A percentile compares a stretch with the other conserved stretches of the same genome.
These are phyloP conservation scores for Phrixothrix hirtus DNA, from an alignment of 2,888 invertebrate genomes.

Conservation along the genomic window DNA sequence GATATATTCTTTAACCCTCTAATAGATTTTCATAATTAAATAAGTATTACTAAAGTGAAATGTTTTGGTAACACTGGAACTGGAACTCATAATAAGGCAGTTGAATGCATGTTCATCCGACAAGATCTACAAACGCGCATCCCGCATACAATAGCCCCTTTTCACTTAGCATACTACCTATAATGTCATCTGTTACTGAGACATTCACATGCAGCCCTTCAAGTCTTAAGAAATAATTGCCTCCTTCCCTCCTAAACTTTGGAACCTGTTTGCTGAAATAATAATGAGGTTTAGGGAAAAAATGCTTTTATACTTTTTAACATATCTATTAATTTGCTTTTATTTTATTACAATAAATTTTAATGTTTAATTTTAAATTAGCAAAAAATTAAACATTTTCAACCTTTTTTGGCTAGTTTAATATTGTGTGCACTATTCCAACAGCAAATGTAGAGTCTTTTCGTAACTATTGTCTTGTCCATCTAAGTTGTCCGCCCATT, in stretches of 20 bases:
- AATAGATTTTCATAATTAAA: too few relatives aligned
- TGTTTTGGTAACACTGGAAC: slow-evolving; percentile 19
- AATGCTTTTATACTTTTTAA: slow-evolving; percentile 25
- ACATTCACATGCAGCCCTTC: slow-evolving; percentile 33
- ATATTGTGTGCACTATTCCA: slow-evolving; percentile 21
- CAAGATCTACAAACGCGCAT: slow-evolving; percentile 35
- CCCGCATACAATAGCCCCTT: slow-evolving; percentile 55
- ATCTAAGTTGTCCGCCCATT: slow-evolving; percentile 42
- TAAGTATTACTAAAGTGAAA: too few relatives aligned
- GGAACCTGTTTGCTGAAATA: slow-evolving; percentile 48
- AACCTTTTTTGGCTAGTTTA: slow-evolving; percentile 26
- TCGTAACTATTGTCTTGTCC: slow-evolving; percentile 43
- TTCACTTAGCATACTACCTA: slow-evolving; percentile 55
- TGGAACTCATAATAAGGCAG: slow-evolving; percentile 22
- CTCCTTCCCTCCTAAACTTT: slow-evolving; percentile 41
- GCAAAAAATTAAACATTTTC: slow-evolving; percentile 12
- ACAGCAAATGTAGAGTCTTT: slow-evolving; percentile 38
- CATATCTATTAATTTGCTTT: slow-evolving; percentile 3
- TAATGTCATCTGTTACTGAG: slow-evolving; percentile 45
- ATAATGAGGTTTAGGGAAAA: slow-evolving; percentile 43
- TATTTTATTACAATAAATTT: not conserved
- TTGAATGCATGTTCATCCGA: slow-evolving; percentile 31
- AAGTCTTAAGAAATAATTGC: slow-evolving; percentile 46
- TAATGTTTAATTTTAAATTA: not conserved
- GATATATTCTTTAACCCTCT: too few relatives aligned